phyloP scores from a whole-genome alignment of 2,113 vertebrate genomes.

The Grus americana region DNA sequence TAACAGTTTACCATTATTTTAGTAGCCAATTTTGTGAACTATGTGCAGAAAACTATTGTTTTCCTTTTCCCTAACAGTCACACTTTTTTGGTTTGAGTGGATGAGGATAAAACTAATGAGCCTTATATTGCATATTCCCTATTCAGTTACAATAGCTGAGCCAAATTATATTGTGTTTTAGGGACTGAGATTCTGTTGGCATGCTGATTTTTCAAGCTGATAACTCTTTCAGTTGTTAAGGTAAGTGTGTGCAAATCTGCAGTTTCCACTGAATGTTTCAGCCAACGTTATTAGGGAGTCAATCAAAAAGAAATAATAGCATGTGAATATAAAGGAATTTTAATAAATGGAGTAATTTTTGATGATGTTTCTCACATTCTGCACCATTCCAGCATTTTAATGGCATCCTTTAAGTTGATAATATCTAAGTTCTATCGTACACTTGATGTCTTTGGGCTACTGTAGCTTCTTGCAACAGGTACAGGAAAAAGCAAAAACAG shows the following conservation, averaged over 20 bases:
- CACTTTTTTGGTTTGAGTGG: not conserved
- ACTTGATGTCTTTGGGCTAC: not conserved
- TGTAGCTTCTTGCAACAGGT: not conserved
- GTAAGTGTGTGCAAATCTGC: not conserved
- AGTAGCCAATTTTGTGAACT: not conserved
- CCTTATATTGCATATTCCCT: not conserved
- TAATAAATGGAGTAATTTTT: not conserved
- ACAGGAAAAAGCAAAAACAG: not conserved
- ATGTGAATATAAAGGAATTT: not conserved
- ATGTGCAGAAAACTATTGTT: not conserved
- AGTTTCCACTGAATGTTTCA: not conserved
- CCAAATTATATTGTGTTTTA: not conserved
- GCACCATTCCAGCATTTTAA: not conserved
- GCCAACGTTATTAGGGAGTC: not conserved
- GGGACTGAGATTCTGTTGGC: conserved; percentile 17
- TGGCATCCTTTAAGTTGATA: not conserved
- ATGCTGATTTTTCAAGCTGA: conserved; percentile 1
- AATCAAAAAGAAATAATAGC: not conserved
- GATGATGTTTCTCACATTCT: not conserved
- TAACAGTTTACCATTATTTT: not conserved
- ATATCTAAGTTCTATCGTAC: not conserved
- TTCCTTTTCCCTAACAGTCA: not conserved
- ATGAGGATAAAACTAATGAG: not conserved
- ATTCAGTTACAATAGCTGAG: not conserved
- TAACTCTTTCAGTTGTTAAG: not conserved